Evolutionary conservation across 2,888 invertebrate genomes (phyloP).

Genomic region (Acleris emargana): DNA sequence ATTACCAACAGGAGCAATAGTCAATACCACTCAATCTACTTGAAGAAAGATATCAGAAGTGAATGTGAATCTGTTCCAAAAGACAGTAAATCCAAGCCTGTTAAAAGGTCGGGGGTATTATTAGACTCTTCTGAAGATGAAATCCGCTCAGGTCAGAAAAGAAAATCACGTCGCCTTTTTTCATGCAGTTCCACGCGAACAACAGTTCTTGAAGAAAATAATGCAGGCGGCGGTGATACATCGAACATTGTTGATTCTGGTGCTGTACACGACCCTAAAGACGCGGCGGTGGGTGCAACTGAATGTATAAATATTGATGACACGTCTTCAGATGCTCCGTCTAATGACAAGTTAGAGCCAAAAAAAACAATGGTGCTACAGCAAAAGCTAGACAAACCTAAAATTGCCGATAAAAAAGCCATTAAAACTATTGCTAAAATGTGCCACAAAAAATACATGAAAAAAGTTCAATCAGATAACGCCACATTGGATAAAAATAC

Average conservation of each 20-base stretch:
- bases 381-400: slow-evolving; percentile 13
- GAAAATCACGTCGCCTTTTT: slow-evolving; percentile 47
- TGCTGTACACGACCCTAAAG: slow-evolving; percentile 8
- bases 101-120: slow-evolving; percentile 23
- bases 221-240: not conserved
- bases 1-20: slow-evolving; percentile 46
- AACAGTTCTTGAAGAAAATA: slow-evolving; percentile 43
- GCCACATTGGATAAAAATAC: slow-evolving; percentile 36
- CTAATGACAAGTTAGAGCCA: not conserved
- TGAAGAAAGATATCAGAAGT: slow-evolving; percentile 3
- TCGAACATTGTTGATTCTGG: not conserved
- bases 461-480: slow-evolving; percentile 46
- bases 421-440: slow-evolving; percentile 59
- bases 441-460: slow-evolving; percentile 56
- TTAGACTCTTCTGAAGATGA: slow-evolving; percentile 48
- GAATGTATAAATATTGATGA: slow-evolving; percentile 66
- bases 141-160: slow-evolving; percentile 41
- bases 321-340: slow-evolving; percentile 45
- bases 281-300: slow-evolving; percentile 34
- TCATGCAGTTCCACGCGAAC: slow-evolving; percentile 56
- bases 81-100: slow-evolving; percentile 37
- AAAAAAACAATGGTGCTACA: not conserved
- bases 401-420: slow-evolving; percentile 46
- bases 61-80: not conserved
- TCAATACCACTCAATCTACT: slow-evolving; percentile 55